Evolutionary conservation across 1,140 invertebrate species (phyloP).

Genomic region (Ooceraea biroi): DNA sequence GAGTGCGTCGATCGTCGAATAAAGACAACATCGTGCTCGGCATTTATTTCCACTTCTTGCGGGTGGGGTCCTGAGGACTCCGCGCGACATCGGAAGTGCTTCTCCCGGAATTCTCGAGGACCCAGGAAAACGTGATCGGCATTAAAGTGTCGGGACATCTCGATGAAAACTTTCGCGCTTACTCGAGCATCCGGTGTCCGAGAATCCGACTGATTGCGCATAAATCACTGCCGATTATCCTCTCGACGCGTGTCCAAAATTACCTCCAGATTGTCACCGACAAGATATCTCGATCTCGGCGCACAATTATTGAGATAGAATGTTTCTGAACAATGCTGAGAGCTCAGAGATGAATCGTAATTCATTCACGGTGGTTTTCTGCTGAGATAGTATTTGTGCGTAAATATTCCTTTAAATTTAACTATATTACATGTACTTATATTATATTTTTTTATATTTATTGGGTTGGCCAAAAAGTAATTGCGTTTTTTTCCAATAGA

Average conservation of each 20-base stretch:
- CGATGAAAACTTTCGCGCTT: slow-evolving; percentile 23
- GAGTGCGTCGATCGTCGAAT: slow-evolving; percentile 31
- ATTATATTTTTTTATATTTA: no score
- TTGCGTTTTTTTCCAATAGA: no score
- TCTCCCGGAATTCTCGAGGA: slow-evolving; percentile 19
- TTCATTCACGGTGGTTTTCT: no score
- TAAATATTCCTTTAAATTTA: no score
- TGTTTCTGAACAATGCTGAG: neutral
- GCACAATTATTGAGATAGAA: neutral
- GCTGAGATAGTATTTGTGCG: no score
- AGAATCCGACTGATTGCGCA: neutral
- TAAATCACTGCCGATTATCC: slow-evolving; percentile 5
- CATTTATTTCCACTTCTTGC: slow-evolving; percentile 35
- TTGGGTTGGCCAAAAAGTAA: no score
- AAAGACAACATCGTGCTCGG: slow-evolving; percentile 6
- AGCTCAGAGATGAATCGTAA: no score
- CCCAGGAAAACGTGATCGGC: slow-evolving; percentile 16
- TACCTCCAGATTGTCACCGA: neutral
- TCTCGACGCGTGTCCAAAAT: slow-evolving; percentile 2
- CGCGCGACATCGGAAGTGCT: slow-evolving; percentile 4
- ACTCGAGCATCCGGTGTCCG: no score
- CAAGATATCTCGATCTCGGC: neutral
- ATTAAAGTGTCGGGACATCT: slow-evolving; percentile 4
- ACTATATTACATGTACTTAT: no score
- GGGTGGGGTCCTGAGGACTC: neutral